phyloP scores from a whole-genome alignment of 2,113 vertebrate species.

The Urocitellus parryii region DNA sequence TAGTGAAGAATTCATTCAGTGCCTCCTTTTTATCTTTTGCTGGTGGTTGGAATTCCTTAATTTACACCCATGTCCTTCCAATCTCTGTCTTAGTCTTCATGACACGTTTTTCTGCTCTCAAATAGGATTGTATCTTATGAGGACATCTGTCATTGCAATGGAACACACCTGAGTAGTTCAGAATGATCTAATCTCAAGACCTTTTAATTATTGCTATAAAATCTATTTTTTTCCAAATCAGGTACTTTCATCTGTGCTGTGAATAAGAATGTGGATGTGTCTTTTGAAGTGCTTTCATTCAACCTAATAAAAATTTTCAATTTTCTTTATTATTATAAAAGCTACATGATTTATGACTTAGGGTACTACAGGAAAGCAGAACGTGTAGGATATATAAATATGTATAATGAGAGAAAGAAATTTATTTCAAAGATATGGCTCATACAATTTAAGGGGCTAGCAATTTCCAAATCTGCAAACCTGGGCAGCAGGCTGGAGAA shows the following conservation, averaged over 20 bases:
- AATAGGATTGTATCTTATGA: background rate
- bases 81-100: background rate
- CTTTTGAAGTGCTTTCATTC: background rate
- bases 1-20: background rate
- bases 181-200: background rate
- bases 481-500: too few species aligned
- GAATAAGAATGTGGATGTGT: background rate
- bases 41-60: background rate
- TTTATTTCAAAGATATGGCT: background rate
- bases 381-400: background rate
- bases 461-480: too few species aligned
- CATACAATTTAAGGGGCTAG: too few species aligned
- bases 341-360: background rate
- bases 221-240: background rate
- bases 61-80: too few species aligned
- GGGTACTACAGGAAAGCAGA: background rate
- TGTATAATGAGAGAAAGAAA: background rate
- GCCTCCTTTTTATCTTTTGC: background rate
- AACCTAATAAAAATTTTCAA: background rate
- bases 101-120: background rate
- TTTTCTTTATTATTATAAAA: background rate
- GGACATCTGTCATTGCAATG: background rate
- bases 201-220: background rate
- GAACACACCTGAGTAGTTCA: background rate
- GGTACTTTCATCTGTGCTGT: background rate